Evolutionary conservation across 2,888 invertebrate species (phyloP), one percentile per base, ranked within the genome.

Genomic region (Eristalis tenax): DNA sequence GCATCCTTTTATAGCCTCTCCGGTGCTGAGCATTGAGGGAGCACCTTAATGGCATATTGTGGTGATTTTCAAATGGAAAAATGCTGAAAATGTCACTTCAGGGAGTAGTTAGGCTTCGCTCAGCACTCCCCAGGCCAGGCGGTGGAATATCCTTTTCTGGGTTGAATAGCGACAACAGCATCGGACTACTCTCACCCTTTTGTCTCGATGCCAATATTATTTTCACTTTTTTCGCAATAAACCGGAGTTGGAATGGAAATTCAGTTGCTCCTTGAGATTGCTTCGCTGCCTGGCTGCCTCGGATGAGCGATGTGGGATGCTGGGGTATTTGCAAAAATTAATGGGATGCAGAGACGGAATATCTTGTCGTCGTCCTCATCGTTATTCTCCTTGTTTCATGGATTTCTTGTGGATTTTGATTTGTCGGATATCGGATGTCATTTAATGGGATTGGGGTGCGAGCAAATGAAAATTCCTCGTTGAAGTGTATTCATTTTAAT

Each of bases 31-130:
- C 84, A 88, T 89, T 83, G 86, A 89, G 83, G 79, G 83, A 86
- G 89, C 89, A 91, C 91, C 92, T 92, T 92, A 92, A 92, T 92
- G 92, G 92, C 91, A 92, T 91, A 92, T 92, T 91, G 92, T 92
- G 93, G 92, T 92, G 92, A 92, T 92, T 92, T 91, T 91, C 89
- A 92, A 91, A 91, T 90, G 90, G 90, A 90, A 90, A 90, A 89
- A 89, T 88, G 88, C 88, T 83, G 90, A 90, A 91, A 92, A 93
- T 93, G 93, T 92, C 91, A 91, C 93, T 91, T 90, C 90, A 91
- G 93, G 93, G 93, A 93, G 91, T 91, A 90, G 90, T 91, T 91
- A 91, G 89, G 89, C 90, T 90, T 81, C 89, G 87, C 82, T 78
- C 75, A 83, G 66, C 70, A 50, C 56, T 66, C 69, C 83, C 81